Conservation (phyloP, 2,113 vertebrate species). For the Meles meles region DNA sequence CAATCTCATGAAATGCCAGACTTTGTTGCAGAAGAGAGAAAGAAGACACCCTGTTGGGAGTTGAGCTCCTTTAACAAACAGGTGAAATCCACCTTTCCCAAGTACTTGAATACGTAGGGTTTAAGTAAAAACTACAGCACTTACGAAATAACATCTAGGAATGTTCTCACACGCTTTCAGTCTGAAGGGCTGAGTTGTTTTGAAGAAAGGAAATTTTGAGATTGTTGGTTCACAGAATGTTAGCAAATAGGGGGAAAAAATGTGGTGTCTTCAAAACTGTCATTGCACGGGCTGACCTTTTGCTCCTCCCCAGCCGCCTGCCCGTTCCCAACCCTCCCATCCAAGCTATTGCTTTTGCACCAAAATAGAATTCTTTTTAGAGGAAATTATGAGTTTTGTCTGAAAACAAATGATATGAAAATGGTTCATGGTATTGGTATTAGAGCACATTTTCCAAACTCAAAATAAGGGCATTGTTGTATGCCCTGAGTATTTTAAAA, state of each 20-base stretch:
- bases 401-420: slow-evolving; percentile 33
- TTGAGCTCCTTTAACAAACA: slow-evolving; percentile 32
- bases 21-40: not conserved
- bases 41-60: not conserved
- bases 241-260: not conserved
- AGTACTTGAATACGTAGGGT: not conserved
- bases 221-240: not conserved
- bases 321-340: too few species aligned
- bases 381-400: not conserved
- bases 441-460: slow-evolving; percentile 37
- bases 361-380: slow-evolving; percentile 2
- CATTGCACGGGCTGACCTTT: not conserved
- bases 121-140: slow-evolving; percentile 16
- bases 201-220: slow-evolving; percentile 30
- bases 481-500: slow-evolving; percentile 29
- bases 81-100: slow-evolving; percentile 9
- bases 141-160: slow-evolving; percentile 28
- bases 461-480: not conserved
- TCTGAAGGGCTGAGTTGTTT: not conserved
- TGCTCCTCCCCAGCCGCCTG: not conserved
- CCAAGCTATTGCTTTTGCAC: not conserved
- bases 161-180: slow-evolving; percentile 26
- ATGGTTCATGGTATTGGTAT: not conserved
- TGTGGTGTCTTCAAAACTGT: not conserved
- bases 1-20: not conserved